Conservation (phyloP, 2,113 vertebrate species). For the Calonectris borealis region DNA sequence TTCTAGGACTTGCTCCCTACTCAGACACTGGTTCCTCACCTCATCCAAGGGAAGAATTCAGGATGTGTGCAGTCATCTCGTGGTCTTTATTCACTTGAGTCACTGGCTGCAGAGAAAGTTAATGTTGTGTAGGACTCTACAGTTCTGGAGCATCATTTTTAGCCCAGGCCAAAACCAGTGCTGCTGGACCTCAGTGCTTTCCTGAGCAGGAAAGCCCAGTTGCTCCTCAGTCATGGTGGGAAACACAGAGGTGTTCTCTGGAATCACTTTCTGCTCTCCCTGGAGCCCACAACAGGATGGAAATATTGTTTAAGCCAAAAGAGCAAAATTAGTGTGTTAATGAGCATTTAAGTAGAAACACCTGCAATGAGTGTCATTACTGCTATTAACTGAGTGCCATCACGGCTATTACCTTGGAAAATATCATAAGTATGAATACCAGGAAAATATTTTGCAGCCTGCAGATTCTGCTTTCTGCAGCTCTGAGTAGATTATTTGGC, state of each 20-base stretch:
- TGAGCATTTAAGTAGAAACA: conserved; percentile 47
- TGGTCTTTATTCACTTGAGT: neutral
- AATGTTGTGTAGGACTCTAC: too few species aligned
- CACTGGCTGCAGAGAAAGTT: neutral
- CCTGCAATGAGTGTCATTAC: conserved; percentile 7
- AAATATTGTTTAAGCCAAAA: neutral
- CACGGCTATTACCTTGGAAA: neutral
- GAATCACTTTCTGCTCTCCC: neutral
- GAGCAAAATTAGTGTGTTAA: conserved; percentile 2
- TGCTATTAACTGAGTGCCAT: neutral
- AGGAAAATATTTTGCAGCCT: neutral
- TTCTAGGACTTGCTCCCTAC: neutral
- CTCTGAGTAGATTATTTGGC: neutral
- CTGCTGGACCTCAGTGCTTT: neutral
- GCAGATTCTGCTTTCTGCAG: neutral
- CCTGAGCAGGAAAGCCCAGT: neutral
- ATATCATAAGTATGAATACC: neutral
- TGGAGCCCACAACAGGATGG: neutral
- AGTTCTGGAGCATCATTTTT: neutral
- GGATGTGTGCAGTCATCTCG: neutral
- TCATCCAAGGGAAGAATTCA: neutral
- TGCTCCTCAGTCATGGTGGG: neutral
- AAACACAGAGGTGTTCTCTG: neutral
- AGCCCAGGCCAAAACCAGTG: neutral
- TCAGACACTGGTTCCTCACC: neutral